A percentile compares a stretch with the other conserved stretches of the same genome.
These are phyloP conservation scores for Lycocerus yunnanus DNA, from an alignment of 2,888 invertebrate species.

Conservation along the genomic window DNA sequence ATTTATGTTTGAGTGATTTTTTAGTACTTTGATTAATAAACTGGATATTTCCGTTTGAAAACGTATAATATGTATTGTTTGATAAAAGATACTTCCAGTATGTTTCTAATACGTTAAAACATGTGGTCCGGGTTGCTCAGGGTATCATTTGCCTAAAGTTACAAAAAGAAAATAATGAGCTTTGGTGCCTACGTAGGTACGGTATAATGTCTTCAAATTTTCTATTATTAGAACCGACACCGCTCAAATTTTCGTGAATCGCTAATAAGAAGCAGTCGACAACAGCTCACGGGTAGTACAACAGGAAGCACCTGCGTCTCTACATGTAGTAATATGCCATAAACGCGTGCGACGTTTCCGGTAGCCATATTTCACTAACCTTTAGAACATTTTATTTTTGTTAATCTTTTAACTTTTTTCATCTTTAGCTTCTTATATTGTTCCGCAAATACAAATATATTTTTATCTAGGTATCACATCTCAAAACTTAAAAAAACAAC, in stretches of 20 bases:
- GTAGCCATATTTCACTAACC: slow-evolving; percentile 33
- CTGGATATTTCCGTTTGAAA: not conserved
- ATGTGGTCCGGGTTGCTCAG: not conserved
- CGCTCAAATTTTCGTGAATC: slow-evolving; percentile 30
- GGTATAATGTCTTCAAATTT: slow-evolving; percentile 22
- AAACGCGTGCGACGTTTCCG: slow-evolving; percentile 39
- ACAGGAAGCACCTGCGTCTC: slow-evolving; percentile 38
- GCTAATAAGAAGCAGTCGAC: slow-evolving; percentile 35
- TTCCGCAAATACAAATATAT: not conserved
- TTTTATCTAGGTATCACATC: not conserved
- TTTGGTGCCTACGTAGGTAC: slow-evolving; percentile 6
- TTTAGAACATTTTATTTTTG: slow-evolving; percentile 24
- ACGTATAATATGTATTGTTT: not conserved
- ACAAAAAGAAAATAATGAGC: slow-evolving; percentile 21
- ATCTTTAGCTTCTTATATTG: not conserved
- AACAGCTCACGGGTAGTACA: slow-evolving; percentile 26
- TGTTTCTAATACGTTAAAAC: not conserved
- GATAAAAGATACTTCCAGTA: not conserved
- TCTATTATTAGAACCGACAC: slow-evolving; percentile 33
- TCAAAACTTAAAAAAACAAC: not conserved
- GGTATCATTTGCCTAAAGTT: not conserved
- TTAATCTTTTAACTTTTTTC: not conserved
- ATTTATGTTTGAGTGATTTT: not conserved
- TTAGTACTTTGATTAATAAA: not conserved
- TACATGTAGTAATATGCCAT: slow-evolving; percentile 33